Evolutionary conservation across 2,113 vertebrate genomes (phyloP).

Genomic region (Nibea albiflora): DNA sequence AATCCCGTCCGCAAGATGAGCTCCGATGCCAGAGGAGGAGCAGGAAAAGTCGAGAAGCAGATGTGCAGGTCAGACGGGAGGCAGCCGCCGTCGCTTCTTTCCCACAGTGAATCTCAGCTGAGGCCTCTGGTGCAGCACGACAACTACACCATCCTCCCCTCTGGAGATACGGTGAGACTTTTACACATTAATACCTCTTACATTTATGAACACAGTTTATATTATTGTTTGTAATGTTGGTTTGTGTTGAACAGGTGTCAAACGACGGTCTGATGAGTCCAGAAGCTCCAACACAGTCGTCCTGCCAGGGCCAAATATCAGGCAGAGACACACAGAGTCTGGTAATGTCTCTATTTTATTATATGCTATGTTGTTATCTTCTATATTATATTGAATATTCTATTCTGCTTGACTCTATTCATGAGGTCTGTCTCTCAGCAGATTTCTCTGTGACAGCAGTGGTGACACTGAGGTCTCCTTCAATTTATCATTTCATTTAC

Average conservation of each 20-base stretch:
- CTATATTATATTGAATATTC: no score
- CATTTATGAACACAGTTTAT: background rate
- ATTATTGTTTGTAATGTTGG: conserved; percentile 22
- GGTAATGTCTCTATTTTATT: conserved; percentile 40
- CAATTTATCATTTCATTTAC: background rate
- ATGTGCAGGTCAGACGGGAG: conserved; percentile 69
- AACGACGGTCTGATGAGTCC: conserved; percentile 46
- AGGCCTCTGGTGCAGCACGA: conserved; percentile 66
- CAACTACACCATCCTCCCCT: conserved; percentile 52
- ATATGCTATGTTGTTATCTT: background rate
- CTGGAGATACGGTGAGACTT: conserved; percentile 71
- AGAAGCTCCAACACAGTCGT: conserved; percentile 31
- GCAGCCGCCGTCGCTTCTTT: conserved; percentile 45
- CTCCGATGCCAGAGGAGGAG: conserved; percentile 68
- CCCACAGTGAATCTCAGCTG: conserved; percentile 64
- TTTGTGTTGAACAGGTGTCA: conserved; percentile 62
- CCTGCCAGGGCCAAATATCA: conserved; percentile 47
- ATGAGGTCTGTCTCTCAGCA: background rate
- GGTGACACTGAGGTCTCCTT: background rate
- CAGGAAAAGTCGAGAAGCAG: conserved; percentile 75
- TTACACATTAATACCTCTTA: background rate
- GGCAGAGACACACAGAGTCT: conserved; percentile 48
- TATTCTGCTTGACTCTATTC: background rate
- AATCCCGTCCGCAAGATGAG: conserved; percentile 85
- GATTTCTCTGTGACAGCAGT: no score